Percentiles rank a stretch among this genome's conserved stretches.
These are phyloP conservation scores for Holothuria scabra DNA, from an alignment of 53 echinoderm and acorn worm species.

Conservation along the genomic window DNA sequence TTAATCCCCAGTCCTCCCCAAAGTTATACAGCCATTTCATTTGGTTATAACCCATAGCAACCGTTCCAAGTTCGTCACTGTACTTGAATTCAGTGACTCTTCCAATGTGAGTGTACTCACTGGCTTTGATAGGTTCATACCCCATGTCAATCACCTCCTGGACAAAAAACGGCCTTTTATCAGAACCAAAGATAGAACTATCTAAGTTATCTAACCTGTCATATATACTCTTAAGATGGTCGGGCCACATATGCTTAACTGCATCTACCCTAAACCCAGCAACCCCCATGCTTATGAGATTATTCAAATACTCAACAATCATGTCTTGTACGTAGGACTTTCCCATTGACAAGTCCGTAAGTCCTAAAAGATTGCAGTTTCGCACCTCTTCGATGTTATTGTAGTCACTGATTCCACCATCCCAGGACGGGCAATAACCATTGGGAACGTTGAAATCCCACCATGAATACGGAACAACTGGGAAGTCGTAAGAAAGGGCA, in stretches of 20 bases:
- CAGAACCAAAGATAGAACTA: constrained; percentile 56
- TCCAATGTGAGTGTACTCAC: constrained; percentile 77
- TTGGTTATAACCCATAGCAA: constrained; percentile 53
- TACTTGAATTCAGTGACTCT: constrained; percentile 94
- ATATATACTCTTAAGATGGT: constrained; percentile 65
- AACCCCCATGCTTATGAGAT: constrained; percentile 70
- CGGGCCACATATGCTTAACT: constrained; percentile 98
- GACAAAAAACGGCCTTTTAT: constrained; percentile 70
- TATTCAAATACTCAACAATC: constrained; percentile 78
- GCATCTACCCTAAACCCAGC: constrained; percentile 96
- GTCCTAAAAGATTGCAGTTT: constrained; percentile 79
- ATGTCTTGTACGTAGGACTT: constrained; percentile 75
- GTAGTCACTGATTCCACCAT: constrained; percentile 72
- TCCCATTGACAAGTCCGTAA: constrained; percentile 70
- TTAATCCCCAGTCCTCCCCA: constrained; percentile 80
- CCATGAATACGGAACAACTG: constrained; percentile 70
- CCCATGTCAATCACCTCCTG: constrained; percentile 94
- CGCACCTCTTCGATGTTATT: constrained; percentile 62
- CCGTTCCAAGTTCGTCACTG: constrained; percentile 53
- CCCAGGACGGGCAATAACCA: constrained; percentile 62
- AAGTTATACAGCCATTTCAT: constrained; percentile 69
- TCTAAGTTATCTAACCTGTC: constrained; percentile 68
- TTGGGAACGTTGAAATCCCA: constrained; percentile 79
- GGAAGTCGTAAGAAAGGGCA: constrained; percentile 51
- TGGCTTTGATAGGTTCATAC: constrained; percentile 71